These are phyloP conservation scores for Philopotamus ludificatus DNA, from an alignment of 1,140 invertebrate genomes.

Conservation along the genomic window DNA sequence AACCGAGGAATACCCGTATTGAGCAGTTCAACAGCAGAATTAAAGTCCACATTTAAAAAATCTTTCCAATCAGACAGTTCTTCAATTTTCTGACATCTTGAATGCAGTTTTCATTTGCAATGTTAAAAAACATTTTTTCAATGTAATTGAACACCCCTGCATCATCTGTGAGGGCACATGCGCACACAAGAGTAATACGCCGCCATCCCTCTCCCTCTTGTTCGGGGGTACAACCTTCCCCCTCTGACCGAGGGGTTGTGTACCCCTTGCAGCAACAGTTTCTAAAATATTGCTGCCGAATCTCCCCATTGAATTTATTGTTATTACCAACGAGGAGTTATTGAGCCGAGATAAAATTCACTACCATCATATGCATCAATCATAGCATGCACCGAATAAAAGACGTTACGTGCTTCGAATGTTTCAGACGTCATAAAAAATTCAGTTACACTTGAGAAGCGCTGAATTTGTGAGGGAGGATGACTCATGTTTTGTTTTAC, in stretches of 20 bases:
- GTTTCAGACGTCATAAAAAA: no score
- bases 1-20: no score
- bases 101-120: no score
- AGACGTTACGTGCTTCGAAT: no score
- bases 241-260: background rate
- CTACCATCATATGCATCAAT: no score
- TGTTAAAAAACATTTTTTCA: no score
- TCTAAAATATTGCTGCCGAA: background rate
- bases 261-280: background rate
- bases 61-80: no score
- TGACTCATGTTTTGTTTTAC: conserved; percentile 38
- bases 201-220: background rate
- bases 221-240: background rate
- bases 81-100: no score
- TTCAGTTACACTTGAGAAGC: background rate
- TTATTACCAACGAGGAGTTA: background rate
- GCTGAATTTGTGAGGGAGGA: background rate
- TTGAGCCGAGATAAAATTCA: background rate
- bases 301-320: background rate
- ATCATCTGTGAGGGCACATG: conserved; percentile 22
- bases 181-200: conserved; percentile 8
- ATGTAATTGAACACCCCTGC: conserved; percentile 8
- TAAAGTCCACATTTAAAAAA: no score
- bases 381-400: no score
- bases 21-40: no score